Conservation (phyloP, 2,113 vertebrate genomes). For the Dolichotis patagonum region DNA sequence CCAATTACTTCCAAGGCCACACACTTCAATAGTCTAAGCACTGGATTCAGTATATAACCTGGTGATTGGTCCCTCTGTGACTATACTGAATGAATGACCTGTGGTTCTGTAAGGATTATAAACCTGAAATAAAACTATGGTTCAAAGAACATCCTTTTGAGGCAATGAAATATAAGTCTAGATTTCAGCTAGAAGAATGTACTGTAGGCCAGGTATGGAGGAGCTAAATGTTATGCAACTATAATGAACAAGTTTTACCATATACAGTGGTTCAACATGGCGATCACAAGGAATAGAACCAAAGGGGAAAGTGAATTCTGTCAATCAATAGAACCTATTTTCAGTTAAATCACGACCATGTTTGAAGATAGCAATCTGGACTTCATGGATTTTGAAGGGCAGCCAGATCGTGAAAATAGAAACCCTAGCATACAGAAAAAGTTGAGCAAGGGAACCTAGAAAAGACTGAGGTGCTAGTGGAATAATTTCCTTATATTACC, state of each 20-base stretch:
- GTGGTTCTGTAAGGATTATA: not conserved
- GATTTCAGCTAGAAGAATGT: not conserved
- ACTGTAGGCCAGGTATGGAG: not conserved
- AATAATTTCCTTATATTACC: not conserved
- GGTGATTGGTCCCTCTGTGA: not conserved
- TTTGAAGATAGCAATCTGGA: not conserved
- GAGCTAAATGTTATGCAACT: not conserved
- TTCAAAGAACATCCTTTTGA: conserved; percentile 6
- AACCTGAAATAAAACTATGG: not conserved
- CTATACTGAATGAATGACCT: not conserved
- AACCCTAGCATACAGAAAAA: not conserved
- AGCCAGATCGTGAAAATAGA: not conserved
- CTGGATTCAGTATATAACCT: not conserved
- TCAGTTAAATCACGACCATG: not conserved
- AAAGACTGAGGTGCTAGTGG: not conserved
- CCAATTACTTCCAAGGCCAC: not conserved
- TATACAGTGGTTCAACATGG: not conserved
- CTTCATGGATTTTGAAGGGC: not conserved
- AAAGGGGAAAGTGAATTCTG: not conserved
- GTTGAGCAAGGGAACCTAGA: not conserved
- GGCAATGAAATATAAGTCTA: not conserved
- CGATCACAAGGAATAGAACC: not conserved
- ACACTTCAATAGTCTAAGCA: not conserved
- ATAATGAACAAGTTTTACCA: not conserved
- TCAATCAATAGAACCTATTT: not conserved